Evolutionary conservation across 2,797 vertebrate species (phyloP).

Genomic region (Leptoclinus maculatus): DNA sequence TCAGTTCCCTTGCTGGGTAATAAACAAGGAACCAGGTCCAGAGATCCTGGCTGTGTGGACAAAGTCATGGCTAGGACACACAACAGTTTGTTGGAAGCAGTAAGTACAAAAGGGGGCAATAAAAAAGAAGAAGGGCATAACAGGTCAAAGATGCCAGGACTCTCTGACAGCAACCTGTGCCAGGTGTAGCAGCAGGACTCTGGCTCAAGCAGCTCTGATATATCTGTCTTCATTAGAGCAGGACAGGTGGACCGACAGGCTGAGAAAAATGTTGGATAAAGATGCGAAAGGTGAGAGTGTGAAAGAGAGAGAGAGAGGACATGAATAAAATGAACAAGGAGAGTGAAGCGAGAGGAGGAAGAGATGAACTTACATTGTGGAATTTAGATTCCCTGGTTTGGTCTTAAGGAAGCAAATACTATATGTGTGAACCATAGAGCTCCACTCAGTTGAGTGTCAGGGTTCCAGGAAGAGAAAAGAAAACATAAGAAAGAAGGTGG

Average conservation of each 20-base stretch:
- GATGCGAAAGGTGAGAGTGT: constrained; percentile 31
- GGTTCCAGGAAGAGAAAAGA: not conserved
- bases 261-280: constrained; percentile 13
- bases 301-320: constrained; percentile 9
- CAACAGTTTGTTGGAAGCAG: constrained; percentile 22
- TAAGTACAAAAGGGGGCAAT: not conserved
- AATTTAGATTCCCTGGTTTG: not conserved
- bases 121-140: not conserved
- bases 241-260: constrained; percentile 28
- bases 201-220: constrained; percentile 30
- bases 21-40: constrained; percentile 55
- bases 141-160: constrained; percentile 12
- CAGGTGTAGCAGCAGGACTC: constrained; percentile 54
- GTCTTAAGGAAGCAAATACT: not conserved
- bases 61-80: constrained; percentile 80
- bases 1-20: constrained; percentile 46
- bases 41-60: constrained; percentile 60
- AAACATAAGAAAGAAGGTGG: constrained; percentile 14
- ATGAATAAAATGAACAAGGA: not conserved
- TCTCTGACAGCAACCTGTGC: constrained; percentile 27
- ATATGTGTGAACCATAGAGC: not conserved
- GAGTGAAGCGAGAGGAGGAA: not conserved
- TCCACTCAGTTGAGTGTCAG: not conserved
- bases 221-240: constrained; percentile 51
- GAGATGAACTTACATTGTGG: not conserved